Conservation (phyloP, 1,140 invertebrate genomes). For the Euborellia annulipes region DNA sequence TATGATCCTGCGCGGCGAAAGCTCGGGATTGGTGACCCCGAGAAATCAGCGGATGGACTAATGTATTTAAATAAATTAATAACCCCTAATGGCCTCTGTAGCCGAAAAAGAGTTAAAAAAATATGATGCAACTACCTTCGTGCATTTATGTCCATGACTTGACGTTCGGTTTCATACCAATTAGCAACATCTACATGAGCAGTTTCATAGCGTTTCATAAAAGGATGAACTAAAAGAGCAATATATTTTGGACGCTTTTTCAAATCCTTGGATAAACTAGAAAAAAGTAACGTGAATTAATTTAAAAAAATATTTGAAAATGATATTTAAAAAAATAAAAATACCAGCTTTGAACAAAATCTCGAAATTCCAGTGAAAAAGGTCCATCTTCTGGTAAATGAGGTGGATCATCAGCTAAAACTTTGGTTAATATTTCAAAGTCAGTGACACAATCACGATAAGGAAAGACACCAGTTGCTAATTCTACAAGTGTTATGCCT, state of each 20-base stretch:
- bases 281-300: conserved; percentile 22
- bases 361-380: conserved; percentile 67
- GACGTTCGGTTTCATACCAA: conserved; percentile 46
- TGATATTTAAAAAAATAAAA: conserved; percentile 14
- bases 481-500: conserved; percentile 90
- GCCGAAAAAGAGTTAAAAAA: no score
- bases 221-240: conserved; percentile 75
- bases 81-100: no score
- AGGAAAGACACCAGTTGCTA: conserved; percentile 77
- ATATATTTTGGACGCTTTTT: conserved; percentile 86
- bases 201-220: conserved; percentile 65
- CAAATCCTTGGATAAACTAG: conserved; percentile 86
- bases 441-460: conserved; percentile 90
- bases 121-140: no score
- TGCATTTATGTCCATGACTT: conserved; percentile 11
- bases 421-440: conserved; percentile 86
- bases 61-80: no score
- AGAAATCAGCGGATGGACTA: no score
- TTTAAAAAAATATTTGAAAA: not conserved
- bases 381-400: conserved; percentile 55
- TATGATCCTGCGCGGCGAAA: no score
- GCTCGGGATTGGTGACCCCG: no score
- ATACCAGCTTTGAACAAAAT: conserved; percentile 71
- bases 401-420: conserved; percentile 77
- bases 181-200: conserved; percentile 56